Evolutionary conservation across 1,140 invertebrate genomes (phyloP).

Genomic region (Cecropterus lyciades): DNA sequence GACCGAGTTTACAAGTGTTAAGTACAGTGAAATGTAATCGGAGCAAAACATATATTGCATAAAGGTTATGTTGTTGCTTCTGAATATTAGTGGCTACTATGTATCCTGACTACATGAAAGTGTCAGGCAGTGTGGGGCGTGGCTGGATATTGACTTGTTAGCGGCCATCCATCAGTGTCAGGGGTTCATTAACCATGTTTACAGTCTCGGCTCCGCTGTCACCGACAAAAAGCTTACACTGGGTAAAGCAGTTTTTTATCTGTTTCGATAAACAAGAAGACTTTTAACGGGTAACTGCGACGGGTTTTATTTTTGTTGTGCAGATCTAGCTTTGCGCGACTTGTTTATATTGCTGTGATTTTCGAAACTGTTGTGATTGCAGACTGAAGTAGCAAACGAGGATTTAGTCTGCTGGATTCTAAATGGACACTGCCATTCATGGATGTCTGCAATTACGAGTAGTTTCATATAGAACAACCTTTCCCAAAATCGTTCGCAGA

Average conservation of each 20-base stretch:
- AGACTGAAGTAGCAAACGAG: too few relatives aligned
- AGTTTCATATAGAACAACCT: too few relatives aligned
- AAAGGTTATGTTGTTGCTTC: not conserved
- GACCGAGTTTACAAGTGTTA: too few relatives aligned
- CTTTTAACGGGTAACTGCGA: not conserved
- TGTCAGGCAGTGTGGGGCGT: slow-evolving; percentile 10
- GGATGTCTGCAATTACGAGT: too few relatives aligned
- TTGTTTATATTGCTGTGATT: not conserved
- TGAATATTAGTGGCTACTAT: not conserved
- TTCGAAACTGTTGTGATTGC: too few relatives aligned
- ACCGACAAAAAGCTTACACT: slow-evolving; percentile 13
- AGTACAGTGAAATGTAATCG: not conserved
- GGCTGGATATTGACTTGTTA: slow-evolving; percentile 11
- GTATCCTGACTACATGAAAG: not conserved
- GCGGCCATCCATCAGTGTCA: slow-evolving; percentile 24
- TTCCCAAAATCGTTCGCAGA: too few relatives aligned
- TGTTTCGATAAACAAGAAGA: not conserved
- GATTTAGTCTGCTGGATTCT: too few relatives aligned
- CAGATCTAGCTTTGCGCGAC: not conserved
- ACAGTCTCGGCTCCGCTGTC: slow-evolving; percentile 3
- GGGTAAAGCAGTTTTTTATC: slow-evolving; percentile 5
- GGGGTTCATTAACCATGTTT: slow-evolving; percentile 19
- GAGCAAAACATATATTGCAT: not conserved
- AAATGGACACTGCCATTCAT: too few relatives aligned
- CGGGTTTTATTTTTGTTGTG: not conserved